Base-by-base conservation (phyloP, 2,888 invertebrate genomes). In the Scaptomyza parva region DNA sequence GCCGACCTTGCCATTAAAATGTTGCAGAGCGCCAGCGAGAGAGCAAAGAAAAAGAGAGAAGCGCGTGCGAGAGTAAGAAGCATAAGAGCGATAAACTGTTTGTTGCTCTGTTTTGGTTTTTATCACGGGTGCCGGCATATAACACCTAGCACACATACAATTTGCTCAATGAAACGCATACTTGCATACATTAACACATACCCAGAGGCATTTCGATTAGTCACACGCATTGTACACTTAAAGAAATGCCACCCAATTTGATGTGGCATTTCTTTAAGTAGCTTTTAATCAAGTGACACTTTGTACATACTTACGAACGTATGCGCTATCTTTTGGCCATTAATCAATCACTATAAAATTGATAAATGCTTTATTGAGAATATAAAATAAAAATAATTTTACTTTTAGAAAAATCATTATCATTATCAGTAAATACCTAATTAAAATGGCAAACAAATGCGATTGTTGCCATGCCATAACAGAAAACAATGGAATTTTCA, bases 1-100 rank as follows among this genome's bases (percentile, higher is more conserved):
- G 84, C 84, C 88, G 84, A 84, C 84, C 84, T 84, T 84, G 86
- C 67, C 59, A 11, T 41, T 53, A 0, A 76, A 65, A 69, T 77
- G 73, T 80, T 80, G 81, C 59, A 52, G 33, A 63, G 59, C 59
- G 59, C 55, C 33, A 6, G 1, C n/a, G n/a, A 14, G n/a, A 14
- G 33, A 22, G 33, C 54, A 52, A 48, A 41, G 51, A 26, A 30
- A 28, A 18, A 12, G 53, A 2, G 18, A 33, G 28, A 12, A 4
- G 24, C 24, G 18, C 14, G 37, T 5, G 9, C 37, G 20, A 39
- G 44, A 44, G 59, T 24, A 48, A 28, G 20, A 12, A 45, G n/a
- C 45, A 14, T 20, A 33, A 62, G 65, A 35, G 52, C 50, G 43
- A 18, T 41, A 2, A 14, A 40, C 28, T n/a, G 62, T 55, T 41